These are phyloP conservation scores for Heliothis subflexa DNA, from an alignment of 1,140 invertebrate genomes.

Conservation along the genomic window DNA sequence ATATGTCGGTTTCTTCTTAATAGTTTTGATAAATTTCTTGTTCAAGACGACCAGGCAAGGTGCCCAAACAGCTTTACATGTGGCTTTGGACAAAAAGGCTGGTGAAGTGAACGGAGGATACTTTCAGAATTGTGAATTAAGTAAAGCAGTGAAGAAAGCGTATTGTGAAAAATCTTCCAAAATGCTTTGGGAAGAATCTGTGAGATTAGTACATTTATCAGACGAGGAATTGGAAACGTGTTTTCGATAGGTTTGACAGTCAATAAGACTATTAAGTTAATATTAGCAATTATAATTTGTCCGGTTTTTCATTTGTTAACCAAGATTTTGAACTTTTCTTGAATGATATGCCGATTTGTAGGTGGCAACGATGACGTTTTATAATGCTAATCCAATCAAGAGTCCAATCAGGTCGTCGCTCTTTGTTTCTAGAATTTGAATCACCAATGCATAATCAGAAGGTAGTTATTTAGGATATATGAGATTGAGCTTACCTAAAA, in stretches of 20 bases:
- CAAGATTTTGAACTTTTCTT: no score
- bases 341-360: no score
- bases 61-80: conserved; percentile 56
- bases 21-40: background rate
- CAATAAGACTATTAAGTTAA: background rate
- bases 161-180: conserved; percentile 35
- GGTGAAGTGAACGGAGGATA: conserved; percentile 61
- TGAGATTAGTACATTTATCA: conserved; percentile 46
- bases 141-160: conserved; percentile 3
- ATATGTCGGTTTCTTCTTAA: conserved; percentile 18
- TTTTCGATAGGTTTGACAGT: background rate
- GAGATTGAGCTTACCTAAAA: no score
- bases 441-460: no score
- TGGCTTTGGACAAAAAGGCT: conserved; percentile 52
- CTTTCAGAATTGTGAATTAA: conserved; percentile 53
- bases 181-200: conserved; percentile 53
- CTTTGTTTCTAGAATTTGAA: no score
- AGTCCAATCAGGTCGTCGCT: no score
- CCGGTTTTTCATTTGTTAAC: no score
- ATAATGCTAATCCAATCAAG: no score
- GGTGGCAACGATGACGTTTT: no score
- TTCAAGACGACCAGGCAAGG: conserved; percentile 54
- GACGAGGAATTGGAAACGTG: conserved; percentile 44
- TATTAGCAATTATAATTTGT: no score
- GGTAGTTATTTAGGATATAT: no score